phyloP scores from a whole-genome alignment of 2,888 invertebrate genomes.

The Margaritifera margaritifera region DNA sequence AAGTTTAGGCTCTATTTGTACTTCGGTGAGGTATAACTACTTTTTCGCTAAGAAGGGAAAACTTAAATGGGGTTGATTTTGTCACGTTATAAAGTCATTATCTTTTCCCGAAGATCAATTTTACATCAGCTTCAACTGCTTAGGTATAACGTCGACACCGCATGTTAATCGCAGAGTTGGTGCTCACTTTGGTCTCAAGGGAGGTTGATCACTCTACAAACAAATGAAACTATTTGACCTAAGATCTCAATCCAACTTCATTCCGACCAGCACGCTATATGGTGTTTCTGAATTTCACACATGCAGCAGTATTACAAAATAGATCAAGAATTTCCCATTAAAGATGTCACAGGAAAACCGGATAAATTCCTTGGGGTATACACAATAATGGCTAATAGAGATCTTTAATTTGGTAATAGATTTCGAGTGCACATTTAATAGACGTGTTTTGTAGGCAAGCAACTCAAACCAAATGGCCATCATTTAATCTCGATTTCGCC shows the following conservation, averaged over 20 bases:
- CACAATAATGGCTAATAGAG: constrained; percentile 40
- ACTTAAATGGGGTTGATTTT: constrained; percentile 23
- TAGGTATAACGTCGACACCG: too few relatives aligned
- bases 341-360: constrained; percentile 40
- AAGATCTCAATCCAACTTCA: constrained; percentile 41
- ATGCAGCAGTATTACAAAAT: constrained; percentile 39
- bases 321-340: constrained; percentile 45
- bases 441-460: constrained; percentile 24
- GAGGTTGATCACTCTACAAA: constrained; percentile 15
- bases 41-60: constrained; percentile 23
- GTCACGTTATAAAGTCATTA: constrained; percentile 47
- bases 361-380: constrained; percentile 30
- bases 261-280: constrained; percentile 38
- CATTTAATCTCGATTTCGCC: too few relatives aligned
- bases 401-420: constrained; percentile 37
- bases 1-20: too few relatives aligned
- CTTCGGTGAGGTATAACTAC: constrained; percentile 14
- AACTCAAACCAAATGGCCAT: too few relatives aligned
- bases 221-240: constrained; percentile 44
- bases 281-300: constrained; percentile 38
- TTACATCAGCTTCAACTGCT: too few relatives aligned
- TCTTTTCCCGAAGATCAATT: constrained; percentile 16
- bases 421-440: constrained; percentile 42
- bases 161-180: constrained; percentile 28
- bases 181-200: constrained; percentile 14